Evolutionary conservation across 2,113 vertebrate genomes (phyloP), one percentile per base, ranked within the genome.

Genomic region (Tapirus terrestris): DNA sequence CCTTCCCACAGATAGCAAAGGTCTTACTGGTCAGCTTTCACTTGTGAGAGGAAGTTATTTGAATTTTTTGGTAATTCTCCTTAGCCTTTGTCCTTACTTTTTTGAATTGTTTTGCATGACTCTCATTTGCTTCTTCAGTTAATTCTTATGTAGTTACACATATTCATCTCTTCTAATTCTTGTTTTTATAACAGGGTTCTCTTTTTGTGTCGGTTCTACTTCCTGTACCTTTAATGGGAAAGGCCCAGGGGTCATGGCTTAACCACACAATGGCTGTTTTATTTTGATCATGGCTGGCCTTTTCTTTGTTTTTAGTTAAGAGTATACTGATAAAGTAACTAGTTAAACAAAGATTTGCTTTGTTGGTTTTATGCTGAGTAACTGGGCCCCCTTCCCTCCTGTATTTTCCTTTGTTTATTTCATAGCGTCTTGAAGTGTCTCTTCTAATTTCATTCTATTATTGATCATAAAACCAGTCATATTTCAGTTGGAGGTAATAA

Each of bases 271-370:
- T 31, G 60, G 36, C 61, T 73, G 20, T 92, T 95, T 89, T 84
- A 45, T 94, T 97, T 97, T 94, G 17, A 85, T 77, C 33, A 29
- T 73, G 53, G 21, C 77, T 85, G 39, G 51, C 67, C 25, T 91
- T 90, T 76, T 45, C 92, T 92, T 97, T 97, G 96, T 91, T 93
- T 95, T 82, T 68, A 76, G 39, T 75, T 75, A 25, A 68, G 48
- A 33, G 31, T 27, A 39, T 27, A n/a, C 36, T 88, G 63, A 88
- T 90, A 83, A 93, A 83, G 31, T 89, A 87, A 60, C 65, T 83
- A n/a, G 51, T 65, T 79, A 27, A 89, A 58, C 75, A 93, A 95
- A 95, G 72, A 88, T 83, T 68, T 80, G 29, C 82, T 96, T 95
- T 67, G 72, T 91, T 89, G 86, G 73, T 63, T 96, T 94, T 80